Percentiles rank a stretch among this genome's conserved stretches.
Evolutionary conservation across 2,113 vertebrate genomes (phyloP).

Genomic region (Podarcis muralis): DNA sequence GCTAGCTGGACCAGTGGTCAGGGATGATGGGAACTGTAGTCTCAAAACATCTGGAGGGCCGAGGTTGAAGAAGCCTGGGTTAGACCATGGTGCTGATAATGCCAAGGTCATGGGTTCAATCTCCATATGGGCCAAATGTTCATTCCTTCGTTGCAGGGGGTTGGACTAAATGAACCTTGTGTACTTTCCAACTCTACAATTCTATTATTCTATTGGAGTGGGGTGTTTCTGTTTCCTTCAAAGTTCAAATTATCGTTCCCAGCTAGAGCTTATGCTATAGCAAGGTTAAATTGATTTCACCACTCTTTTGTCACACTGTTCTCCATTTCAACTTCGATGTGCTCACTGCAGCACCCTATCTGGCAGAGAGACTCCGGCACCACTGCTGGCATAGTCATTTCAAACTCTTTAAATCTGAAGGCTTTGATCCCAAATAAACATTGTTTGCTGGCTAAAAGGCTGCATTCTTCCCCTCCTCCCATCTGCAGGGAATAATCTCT

Average conservation of each 20-base stretch:
- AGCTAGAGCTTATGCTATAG: not conserved
- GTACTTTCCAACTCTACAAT: too few relatives aligned
- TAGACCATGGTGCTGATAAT: too few relatives aligned
- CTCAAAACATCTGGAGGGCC: too few relatives aligned
- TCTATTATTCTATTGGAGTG: not conserved
- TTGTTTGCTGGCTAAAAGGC: not conserved
- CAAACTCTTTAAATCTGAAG: not conserved
- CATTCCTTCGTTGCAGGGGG: too few relatives aligned
- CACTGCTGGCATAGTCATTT: not conserved
- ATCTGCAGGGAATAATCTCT: constrained; percentile 31
- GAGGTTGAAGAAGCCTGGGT: too few relatives aligned
- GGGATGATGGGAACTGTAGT: too few relatives aligned
- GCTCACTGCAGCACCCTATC: not conserved
- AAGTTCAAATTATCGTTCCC: constrained; percentile 8
- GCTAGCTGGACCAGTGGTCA: too few relatives aligned
- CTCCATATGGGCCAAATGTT: too few relatives aligned
- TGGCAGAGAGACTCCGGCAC: not conserved
- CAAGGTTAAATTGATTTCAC: not conserved
- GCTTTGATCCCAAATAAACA: constrained; percentile 37
- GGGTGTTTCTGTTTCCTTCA: not conserved
- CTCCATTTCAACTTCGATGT: not conserved
- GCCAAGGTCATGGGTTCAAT: too few relatives aligned
- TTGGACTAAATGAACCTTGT: too few relatives aligned
- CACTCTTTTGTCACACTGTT: not conserved
- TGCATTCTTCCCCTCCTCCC: not conserved